Percentiles rank a stretch among this genome's conserved stretches.
Conservation (phyloP, 2,797 vertebrate species). For the Falco cherrug region DNA sequence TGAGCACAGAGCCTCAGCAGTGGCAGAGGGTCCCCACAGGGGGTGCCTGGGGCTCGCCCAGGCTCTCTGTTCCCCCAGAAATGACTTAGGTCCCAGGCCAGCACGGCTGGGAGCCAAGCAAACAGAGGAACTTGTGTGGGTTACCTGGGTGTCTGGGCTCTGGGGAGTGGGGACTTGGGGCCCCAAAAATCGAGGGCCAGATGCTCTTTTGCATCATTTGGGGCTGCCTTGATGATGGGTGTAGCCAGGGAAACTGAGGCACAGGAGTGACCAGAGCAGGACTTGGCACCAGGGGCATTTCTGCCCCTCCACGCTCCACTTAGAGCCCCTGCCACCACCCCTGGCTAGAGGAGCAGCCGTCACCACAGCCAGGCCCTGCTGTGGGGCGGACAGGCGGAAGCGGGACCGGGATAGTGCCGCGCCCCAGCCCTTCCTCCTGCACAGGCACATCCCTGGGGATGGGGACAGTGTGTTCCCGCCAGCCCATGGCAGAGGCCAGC, state of each 20-base stretch:
- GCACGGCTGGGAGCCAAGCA: neutral
- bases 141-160: neutral
- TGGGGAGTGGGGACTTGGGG: neutral
- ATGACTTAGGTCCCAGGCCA: neutral
- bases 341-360: accelerated
- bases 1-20: neutral
- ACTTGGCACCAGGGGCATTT: neutral
- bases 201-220: neutral
- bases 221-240: neutral
- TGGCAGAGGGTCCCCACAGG: neutral
- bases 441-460: conserved; percentile 15
- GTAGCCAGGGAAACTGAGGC: neutral
- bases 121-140: neutral
- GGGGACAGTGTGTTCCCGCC: neutral
- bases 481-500: neutral
- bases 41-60: accelerated
- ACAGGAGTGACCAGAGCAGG: neutral
- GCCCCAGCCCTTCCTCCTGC: conserved; percentile 54
- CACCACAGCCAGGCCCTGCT: neutral
- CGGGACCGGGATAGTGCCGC: neutral
- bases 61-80: neutral
- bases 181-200: neutral
- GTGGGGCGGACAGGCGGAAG: neutral
- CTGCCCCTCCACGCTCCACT: neutral
- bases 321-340: neutral